These are phyloP conservation scores for Eurystomus glaucurus DNA, from an alignment of 2,797 vertebrate genomes.

Conservation along the genomic window DNA sequence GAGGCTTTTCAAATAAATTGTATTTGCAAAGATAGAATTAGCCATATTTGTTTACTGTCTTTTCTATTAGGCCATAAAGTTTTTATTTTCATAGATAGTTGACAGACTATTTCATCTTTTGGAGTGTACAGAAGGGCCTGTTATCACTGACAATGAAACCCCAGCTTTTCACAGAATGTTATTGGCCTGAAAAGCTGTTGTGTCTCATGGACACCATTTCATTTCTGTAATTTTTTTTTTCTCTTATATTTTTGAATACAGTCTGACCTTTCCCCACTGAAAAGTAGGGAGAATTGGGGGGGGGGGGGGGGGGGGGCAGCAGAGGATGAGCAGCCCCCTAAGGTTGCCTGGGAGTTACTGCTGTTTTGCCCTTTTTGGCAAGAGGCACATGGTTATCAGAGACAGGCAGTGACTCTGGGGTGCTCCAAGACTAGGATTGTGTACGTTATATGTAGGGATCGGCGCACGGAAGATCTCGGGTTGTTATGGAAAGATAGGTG, in stretches of 20 bases:
- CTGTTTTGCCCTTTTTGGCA: background rate
- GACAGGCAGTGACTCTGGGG: background rate
- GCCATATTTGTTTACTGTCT: background rate
- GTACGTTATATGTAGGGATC: no score
- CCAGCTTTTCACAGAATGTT: background rate
- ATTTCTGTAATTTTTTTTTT: background rate
- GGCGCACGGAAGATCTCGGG: no score
- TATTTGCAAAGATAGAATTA: background rate
- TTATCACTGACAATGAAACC: background rate
- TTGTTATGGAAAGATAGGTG: no score
- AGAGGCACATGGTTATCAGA: background rate
- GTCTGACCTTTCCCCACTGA: background rate
- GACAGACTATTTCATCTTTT: background rate
- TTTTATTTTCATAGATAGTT: background rate
- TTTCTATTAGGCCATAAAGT: background rate
- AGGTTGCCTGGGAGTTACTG: background rate
- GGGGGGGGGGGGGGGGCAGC: accelerated
- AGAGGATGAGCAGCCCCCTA: background rate
- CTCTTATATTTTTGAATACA: background rate
- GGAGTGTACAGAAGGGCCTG: background rate
- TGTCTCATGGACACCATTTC: background rate
- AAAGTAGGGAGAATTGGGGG: background rate
- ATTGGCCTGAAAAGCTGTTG: background rate
- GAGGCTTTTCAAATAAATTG: background rate
- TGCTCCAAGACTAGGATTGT: background rate